A percentile compares a stretch with the other conserved stretches of the same genome.
Evolutionary conservation across 2,888 invertebrate genomes (phyloP).

Genomic region (Phengaris alcon): DNA sequence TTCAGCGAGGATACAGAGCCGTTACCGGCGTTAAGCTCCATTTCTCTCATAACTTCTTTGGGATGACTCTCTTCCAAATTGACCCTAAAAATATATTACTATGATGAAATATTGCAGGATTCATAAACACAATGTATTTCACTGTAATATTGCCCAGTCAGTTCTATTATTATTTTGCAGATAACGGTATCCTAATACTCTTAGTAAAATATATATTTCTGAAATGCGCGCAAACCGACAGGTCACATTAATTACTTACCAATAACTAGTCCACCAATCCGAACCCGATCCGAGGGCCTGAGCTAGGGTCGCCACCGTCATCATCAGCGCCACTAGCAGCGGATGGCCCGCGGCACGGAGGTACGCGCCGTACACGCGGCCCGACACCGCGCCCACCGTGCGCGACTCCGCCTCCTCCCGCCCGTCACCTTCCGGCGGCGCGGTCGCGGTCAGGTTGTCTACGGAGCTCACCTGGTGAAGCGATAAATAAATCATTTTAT

Average conservation of each 20-base stretch:
- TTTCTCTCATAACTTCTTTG: constrained; percentile 38
- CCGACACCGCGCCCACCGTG: constrained; percentile 82
- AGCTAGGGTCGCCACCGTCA: constrained; percentile 81
- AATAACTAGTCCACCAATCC: constrained; percentile 89
- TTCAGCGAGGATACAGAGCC: constrained; percentile 38
- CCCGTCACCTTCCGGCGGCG: constrained; percentile 69
- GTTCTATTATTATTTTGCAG: too few relatives aligned
- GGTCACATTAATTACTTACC: constrained; percentile 67
- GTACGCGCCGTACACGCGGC: constrained; percentile 82
- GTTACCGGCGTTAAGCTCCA: constrained; percentile 36
- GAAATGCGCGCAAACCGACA: constrained; percentile 31
- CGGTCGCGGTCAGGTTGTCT: constrained; percentile 74
- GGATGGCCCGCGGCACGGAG: constrained; percentile 85
- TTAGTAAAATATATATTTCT: too few relatives aligned
- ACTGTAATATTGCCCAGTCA: too few relatives aligned
- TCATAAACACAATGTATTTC: too few relatives aligned
- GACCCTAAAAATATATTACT: constrained; percentile 65
- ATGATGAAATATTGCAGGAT: neutral
- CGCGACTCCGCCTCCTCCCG: constrained; percentile 79
- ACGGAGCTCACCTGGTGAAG: constrained; percentile 74
- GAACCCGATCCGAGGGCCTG: constrained; percentile 85
- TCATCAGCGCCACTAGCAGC: constrained; percentile 78
- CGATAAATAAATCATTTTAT: neutral
- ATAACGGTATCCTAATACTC: too few relatives aligned
- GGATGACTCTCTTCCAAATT: constrained; percentile 72